These are phyloP conservation scores for Nannospalax galili DNA, from an alignment of 2,113 vertebrate genomes.

Conservation along the genomic window DNA sequence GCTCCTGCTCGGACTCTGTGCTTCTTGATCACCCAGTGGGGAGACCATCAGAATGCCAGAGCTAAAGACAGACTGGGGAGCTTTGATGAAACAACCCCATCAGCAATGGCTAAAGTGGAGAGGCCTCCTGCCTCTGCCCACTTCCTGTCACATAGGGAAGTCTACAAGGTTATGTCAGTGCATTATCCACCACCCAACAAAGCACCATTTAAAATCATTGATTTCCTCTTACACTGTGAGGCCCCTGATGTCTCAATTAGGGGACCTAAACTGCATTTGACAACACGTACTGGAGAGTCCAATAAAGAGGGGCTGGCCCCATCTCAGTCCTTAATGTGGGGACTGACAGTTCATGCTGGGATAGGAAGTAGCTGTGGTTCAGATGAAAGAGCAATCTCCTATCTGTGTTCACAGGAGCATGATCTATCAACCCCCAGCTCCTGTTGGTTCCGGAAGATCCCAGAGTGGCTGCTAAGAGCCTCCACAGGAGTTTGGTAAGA, in stretches of 20 bases:
- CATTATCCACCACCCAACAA: neutral
- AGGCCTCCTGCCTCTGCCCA: neutral
- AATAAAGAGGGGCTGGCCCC: too few species aligned
- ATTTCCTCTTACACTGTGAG: neutral
- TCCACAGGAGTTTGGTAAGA: neutral
- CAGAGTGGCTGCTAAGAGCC: neutral
- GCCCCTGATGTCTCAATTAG: fast-evolving
- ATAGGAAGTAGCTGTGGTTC: neutral
- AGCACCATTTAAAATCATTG: neutral
- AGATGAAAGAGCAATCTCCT: neutral
- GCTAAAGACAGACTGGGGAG: neutral
- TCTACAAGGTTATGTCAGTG: fast-evolving
- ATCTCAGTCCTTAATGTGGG: neutral
- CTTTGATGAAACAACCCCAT: too few species aligned
- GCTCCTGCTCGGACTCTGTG: neutral
- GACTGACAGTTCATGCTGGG: neutral
- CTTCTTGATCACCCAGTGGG: too few species aligned
- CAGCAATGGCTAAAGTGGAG: neutral
- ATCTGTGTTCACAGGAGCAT: neutral
- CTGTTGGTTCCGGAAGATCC: neutral
- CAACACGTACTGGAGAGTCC: neutral
- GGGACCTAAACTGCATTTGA: neutral
- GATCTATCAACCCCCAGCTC: neutral
- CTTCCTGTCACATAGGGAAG: fast-evolving
- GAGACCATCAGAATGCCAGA: neutral